Evolutionary conservation across 2,797 vertebrate species (phyloP), one percentile per base, ranked within the genome.

Genomic region (Gymnodraco acuticeps): DNA sequence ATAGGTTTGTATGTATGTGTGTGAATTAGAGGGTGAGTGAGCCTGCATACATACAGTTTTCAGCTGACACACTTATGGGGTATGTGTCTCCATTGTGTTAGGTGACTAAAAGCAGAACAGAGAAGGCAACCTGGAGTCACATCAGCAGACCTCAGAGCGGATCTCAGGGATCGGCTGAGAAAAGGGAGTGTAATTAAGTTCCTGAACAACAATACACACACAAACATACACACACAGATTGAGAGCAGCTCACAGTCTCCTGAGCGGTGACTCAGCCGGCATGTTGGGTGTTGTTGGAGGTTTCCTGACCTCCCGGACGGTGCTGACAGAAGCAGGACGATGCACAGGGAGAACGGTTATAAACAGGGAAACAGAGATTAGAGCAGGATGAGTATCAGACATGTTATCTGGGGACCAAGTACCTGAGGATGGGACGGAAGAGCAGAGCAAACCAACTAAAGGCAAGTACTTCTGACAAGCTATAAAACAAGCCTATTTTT

Each of bases 61-160:
- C 31, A 77, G 73, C 84, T 92, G 33, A 88, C 92, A 93, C 86
- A 23, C 76, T 60, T 10, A 66, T 90, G 91, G 79, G 88, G 80
- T 50, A 90, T 93, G 90, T 93, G 81, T 80, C 89, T 90, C 70
- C 68, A 43, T 67, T 67, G 87, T 93, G 92, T 89, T 75, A 93
- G 59, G 74, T 73, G 86, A 87, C 87, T 86, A 87, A 86, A 86
- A 86, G 86, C 85, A 89, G 86, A 83, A 75, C 71, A 75, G 74
- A 69, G 70, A 64, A 15, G 62, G 58, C 42, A 38, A 71, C 51
- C 41, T 52, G 9, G 70, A 83, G 81, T 80, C 75, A 75, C 80
- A 68, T 73, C 68, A 12, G 11, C 5, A 10, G 70, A 58, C 63
- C 73, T 72, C 5, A 23, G 62, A 73, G 64, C 2, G 23, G 17